Evolutionary conservation across 2,113 vertebrate genomes (phyloP), one percentile per base, ranked within the genome.

Genomic region (Antechinus stuartii): DNA sequence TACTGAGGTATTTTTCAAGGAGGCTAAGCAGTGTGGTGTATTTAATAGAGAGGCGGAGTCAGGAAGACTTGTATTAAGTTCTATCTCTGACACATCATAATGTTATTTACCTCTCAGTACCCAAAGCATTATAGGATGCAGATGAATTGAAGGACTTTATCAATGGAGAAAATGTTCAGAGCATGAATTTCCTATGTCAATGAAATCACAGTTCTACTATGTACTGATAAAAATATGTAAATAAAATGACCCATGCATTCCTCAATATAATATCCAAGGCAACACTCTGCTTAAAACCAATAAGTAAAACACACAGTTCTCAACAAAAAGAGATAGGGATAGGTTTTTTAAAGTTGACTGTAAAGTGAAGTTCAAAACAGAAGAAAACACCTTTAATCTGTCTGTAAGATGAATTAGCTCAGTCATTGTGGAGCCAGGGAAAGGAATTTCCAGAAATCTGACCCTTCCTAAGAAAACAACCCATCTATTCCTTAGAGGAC

Each of bases 341-440:
- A 57, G 52, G 42, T 94, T 95, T 84, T 84, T 42, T 22, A 2
- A 76, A 42, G 68, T 93, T 76, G 94, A 90, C 91, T 95, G 14
- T 84, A 90, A 50, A 91, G 93, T 61, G 92, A 96, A 57, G 61
- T 47, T 54, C 95, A 94, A 94, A 89, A 96, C 95, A 97, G 93
- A 97, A 91, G 90, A 91, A 92, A 94, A 94, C 90, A 89, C 90
- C 91, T 91, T n/a, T 89, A 84, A 49, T 54, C 46, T 1, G 8
- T 89, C 95, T 91, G 93, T 95, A 61, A 49, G 92, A 92, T 93
- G 93, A 94, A 27, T 93, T 91, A 68, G 52, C 19, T 52, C 94
- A 47, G 90, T 68, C 89, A 92, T 97, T 92, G 91, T 94, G 90
- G 90, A 97, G 56, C 94, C 56, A 54, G 95, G 90, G 68, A 84